phyloP scores from a whole-genome alignment of 1,140 invertebrate genomes.

The Drosophila leontia region DNA sequence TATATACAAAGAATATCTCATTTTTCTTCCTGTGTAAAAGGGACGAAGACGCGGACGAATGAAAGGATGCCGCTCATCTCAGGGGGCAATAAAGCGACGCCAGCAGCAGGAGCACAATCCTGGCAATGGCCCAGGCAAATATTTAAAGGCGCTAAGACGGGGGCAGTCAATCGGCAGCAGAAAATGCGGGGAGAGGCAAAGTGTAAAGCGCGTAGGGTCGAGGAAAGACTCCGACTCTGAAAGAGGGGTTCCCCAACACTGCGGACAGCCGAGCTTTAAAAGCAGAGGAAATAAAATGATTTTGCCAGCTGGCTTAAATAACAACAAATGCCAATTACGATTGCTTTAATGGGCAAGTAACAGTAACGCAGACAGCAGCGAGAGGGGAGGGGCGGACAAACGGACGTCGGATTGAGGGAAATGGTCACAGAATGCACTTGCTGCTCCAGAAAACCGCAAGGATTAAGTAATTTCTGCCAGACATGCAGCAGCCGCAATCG shows the following conservation, averaged over 20 bases:
- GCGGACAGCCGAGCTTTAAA: constrained; percentile 55
- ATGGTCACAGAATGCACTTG: constrained; percentile 54
- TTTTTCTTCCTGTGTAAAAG: constrained; percentile 6
- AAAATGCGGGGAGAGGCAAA: background rate
- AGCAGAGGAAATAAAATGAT: constrained; percentile 61
- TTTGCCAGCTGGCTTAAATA: constrained; percentile 64
- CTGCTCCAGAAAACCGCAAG: constrained; percentile 76
- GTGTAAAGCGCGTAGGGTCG: background rate
- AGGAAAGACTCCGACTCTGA: constrained; percentile 9
- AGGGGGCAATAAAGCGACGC: constrained; percentile 67
- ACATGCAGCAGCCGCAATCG: constrained; percentile 82
- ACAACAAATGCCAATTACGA: constrained; percentile 81
- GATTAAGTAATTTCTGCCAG: constrained; percentile 83
- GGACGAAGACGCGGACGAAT: background rate
- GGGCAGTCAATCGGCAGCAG: constrained; percentile 21
- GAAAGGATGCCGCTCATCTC: constrained; percentile 56
- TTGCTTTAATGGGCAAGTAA: constrained; percentile 66
- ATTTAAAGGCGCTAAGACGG: constrained; percentile 71
- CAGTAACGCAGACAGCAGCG: background rate
- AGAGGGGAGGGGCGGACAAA: background rate
- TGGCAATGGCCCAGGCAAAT: constrained; percentile 61
- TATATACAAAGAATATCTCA: background rate
- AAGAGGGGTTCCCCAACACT: constrained; percentile 35
- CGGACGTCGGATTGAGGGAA: constrained; percentile 5
- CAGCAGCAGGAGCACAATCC: constrained; percentile 25